These are phyloP conservation scores for Listronotus oregonensis DNA, from an alignment of 1,140 invertebrate genomes.

Conservation along the genomic window DNA sequence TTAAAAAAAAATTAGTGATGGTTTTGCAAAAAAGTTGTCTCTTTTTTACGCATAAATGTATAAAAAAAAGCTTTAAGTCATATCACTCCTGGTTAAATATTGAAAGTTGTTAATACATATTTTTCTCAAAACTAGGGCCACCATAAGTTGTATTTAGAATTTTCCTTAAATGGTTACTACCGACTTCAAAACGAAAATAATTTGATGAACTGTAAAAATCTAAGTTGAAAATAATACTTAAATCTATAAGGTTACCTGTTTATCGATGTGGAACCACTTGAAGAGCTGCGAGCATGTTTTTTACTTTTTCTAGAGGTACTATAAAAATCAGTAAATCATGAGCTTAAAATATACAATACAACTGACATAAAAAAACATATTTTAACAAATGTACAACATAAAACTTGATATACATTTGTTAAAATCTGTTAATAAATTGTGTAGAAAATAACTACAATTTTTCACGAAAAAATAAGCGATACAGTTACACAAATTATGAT, in stretches of 20 bases:
- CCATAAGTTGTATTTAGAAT: conserved; percentile 7
- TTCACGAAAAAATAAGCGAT: too few species aligned
- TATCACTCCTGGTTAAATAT: too few species aligned
- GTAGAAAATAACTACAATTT: too few species aligned
- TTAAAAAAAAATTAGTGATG: too few species aligned
- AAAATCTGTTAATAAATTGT: too few species aligned
- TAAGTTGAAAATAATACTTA: conserved; percentile 23
- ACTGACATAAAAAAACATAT: neutral
- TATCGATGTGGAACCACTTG: conserved; percentile 53
- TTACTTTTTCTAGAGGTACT: conserved; percentile 57
- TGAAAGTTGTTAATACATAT: neutral
- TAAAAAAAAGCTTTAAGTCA: too few species aligned
- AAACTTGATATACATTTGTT: conserved; percentile 1
- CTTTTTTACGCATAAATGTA: too few species aligned
- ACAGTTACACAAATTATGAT: too few species aligned
- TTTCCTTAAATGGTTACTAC: neutral
- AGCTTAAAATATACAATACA: conserved; percentile 25
- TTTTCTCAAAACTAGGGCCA: neutral
- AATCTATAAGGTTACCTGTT: conserved; percentile 50
- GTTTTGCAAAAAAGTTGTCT: too few species aligned
- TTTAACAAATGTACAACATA: neutral
- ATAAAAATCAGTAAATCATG: conserved; percentile 49
- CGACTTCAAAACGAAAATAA: neutral
- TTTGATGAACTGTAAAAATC: conserved; percentile 1
- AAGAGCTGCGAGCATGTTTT: conserved; percentile 55